These are phyloP conservation scores for Capitulum mitella DNA, from an alignment of 2,888 invertebrate genomes.

Conservation along the genomic window DNA sequence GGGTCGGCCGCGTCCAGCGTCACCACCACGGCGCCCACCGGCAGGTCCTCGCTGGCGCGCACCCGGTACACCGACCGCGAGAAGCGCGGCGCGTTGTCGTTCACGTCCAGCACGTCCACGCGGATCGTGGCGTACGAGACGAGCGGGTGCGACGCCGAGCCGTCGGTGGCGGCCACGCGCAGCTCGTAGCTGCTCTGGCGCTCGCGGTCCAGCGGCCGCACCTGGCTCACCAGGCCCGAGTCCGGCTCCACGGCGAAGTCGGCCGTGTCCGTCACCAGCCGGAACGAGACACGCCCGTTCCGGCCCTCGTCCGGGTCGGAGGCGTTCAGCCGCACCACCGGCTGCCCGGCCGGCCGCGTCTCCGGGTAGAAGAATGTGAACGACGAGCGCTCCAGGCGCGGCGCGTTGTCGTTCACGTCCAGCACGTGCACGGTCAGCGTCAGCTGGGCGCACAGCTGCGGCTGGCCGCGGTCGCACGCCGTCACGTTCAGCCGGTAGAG, in stretches of 20 bases:
- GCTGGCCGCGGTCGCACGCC: constrained; percentile 75
- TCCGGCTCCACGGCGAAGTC: constrained; percentile 68
- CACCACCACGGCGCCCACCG: constrained; percentile 75
- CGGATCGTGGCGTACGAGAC: constrained; percentile 74
- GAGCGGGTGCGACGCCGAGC: constrained; percentile 55
- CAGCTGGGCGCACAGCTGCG: constrained; percentile 68
- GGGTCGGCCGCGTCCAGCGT: constrained; percentile 75
- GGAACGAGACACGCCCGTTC: constrained; percentile 68
- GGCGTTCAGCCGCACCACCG: constrained; percentile 73
- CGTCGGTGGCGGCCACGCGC: constrained; percentile 70
- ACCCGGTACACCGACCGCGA: constrained; percentile 54
- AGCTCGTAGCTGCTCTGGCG: constrained; percentile 70
- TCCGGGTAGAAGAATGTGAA: constrained; percentile 80
- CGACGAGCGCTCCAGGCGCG: constrained; percentile 70
- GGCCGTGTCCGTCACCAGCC: constrained; percentile 62
- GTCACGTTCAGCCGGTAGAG: constrained; percentile 79
- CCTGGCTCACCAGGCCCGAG: constrained; percentile 68
- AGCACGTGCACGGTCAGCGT: constrained; percentile 68
- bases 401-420: constrained; percentile 86
- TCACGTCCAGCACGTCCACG: constrained; percentile 77
- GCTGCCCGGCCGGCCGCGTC: constrained; percentile 74
- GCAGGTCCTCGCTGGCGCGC: constrained; percentile 84
- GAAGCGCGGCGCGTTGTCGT: constrained; percentile 80
- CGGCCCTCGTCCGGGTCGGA: constrained; percentile 75
- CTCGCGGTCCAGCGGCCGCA: constrained; percentile 75